These are phyloP conservation scores for Amitus sp. DNA, from an alignment of 2,888 invertebrate species.

Conservation along the genomic window DNA sequence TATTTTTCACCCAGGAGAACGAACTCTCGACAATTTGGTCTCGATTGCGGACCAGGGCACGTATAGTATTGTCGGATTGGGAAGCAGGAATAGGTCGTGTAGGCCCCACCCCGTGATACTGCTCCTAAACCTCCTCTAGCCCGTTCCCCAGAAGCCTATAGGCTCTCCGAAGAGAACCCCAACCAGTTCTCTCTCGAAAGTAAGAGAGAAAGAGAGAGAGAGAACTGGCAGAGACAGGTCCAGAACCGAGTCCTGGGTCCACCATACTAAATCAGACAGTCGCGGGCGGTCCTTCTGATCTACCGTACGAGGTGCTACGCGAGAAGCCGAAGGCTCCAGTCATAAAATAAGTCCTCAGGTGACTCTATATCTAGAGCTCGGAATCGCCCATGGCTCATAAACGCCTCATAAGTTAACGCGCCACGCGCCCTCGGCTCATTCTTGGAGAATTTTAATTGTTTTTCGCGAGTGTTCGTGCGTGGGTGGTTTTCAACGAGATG, in stretches of 20 bases:
- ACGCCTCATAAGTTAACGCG: constrained; percentile 63
- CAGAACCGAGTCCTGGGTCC: constrained; percentile 48
- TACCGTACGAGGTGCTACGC: constrained; percentile 50
- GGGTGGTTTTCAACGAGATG: neutral
- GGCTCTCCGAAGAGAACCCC: constrained; percentile 48
- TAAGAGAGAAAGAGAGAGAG: too few species aligned
- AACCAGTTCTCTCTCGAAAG: constrained; percentile 46
- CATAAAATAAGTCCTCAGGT: constrained; percentile 59
- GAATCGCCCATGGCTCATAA: constrained; percentile 64
- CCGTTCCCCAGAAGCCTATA: constrained; percentile 48
- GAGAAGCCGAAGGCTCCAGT: constrained; percentile 47
- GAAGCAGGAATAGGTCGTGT: constrained; percentile 46
- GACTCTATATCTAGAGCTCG: constrained; percentile 58
- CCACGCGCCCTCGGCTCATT: constrained; percentile 54
- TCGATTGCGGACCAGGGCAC: constrained; percentile 3
- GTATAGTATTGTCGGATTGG: constrained; percentile 33
- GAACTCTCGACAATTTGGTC: constrained; percentile 20
- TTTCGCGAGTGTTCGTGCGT: neutral
- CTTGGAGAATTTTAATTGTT: neutral
- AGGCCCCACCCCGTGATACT: constrained; percentile 58
- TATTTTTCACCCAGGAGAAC: neutral
- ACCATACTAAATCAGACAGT: constrained; percentile 64
- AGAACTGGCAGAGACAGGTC: constrained; percentile 39
- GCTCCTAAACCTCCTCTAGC: constrained; percentile 49
- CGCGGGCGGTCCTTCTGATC: constrained; percentile 65